phyloP scores from a whole-genome alignment of 2,888 invertebrate species.

The Ennomos erosarius region DNA sequence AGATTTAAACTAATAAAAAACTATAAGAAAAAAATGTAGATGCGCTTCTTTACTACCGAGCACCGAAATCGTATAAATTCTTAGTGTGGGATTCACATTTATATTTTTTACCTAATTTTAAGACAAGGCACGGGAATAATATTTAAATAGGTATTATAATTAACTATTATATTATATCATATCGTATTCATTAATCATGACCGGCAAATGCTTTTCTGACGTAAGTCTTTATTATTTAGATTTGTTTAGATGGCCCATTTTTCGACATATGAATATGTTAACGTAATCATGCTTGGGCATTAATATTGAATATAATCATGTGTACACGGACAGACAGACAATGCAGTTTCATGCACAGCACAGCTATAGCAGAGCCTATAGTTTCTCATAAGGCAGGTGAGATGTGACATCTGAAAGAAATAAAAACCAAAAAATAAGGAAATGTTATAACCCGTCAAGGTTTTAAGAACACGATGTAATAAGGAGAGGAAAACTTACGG shows the following conservation, averaged over 20 bases:
- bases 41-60: conserved; percentile 55
- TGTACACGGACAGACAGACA: conserved; percentile 67
- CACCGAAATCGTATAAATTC: conserved; percentile 53
- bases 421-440: conserved; percentile 66
- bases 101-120: conserved; percentile 26
- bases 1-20: conserved; percentile 53
- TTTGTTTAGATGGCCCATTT: conserved; percentile 13
- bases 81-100: conserved; percentile 21
- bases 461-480: too few species aligned
- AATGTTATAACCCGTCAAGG: too few species aligned
- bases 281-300: conserved; percentile 64
- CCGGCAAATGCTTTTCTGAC: conserved; percentile 11
- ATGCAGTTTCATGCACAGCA: conserved; percentile 80
- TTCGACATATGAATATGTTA: conserved; percentile 47
- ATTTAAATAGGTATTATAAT: conserved; percentile 17
- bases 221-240: background rate
- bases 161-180: conserved; percentile 6
- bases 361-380: conserved; percentile 88
- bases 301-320: conserved; percentile 55
- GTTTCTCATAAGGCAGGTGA: conserved; percentile 96
- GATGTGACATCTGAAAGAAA: conserved; percentile 95
- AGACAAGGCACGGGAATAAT: conserved; percentile 46
- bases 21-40: conserved; percentile 38
- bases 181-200: conserved; percentile 12
- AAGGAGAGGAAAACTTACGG: too few species aligned